phyloP scores from a whole-genome alignment of 1,140 invertebrate species.

The Plutomurus gul region DNA sequence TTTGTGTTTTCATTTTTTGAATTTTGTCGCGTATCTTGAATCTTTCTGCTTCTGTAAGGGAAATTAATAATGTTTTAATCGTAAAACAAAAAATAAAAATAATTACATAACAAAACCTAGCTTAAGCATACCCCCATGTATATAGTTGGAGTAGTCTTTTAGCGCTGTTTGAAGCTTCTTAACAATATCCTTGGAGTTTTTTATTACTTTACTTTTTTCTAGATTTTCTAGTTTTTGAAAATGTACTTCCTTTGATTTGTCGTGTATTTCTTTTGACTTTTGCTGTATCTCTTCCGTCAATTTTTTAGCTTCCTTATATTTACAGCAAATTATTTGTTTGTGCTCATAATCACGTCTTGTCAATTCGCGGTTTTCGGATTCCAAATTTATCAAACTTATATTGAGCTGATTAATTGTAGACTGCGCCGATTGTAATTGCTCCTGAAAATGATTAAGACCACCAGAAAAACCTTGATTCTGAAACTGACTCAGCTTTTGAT shows the following conservation, averaged over 20 bases:
- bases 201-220: background rate
- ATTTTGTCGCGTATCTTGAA: background rate
- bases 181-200: background rate
- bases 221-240: background rate
- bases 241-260: background rate
- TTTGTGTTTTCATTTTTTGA: background rate
- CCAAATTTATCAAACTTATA: background rate
- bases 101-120: background rate
- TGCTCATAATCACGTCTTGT: background rate
- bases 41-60: background rate
- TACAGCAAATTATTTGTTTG: background rate
- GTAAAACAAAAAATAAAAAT: background rate
- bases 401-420: background rate
- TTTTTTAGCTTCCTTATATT: background rate
- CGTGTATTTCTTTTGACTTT: no score
- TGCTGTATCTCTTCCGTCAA: background rate
- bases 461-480: background rate
- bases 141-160: background rate
- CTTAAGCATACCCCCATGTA: background rate
- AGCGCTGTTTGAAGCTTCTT: background rate
- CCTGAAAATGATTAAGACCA: background rate
- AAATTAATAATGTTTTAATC: background rate
- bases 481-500: background rate
- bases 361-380: background rate
- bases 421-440: background rate